These are phyloP conservation scores for Pyrocoelia pectoralis DNA, from an alignment of 2,888 invertebrate genomes.

Conservation along the genomic window DNA sequence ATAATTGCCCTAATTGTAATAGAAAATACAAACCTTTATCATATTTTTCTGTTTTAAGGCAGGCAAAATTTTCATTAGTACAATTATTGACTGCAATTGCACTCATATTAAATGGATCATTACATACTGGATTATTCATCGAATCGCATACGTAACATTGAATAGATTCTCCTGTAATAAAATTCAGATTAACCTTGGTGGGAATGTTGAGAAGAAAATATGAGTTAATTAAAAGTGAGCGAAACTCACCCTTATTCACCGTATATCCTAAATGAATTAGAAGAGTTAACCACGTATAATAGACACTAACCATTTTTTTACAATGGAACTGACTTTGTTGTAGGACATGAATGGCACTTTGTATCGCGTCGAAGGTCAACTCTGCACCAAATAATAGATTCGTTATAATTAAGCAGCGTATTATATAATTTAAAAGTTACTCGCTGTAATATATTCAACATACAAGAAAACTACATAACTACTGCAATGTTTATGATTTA, in stretches of 20 bases:
- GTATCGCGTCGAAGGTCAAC: constrained; percentile 29
- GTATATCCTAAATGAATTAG: neutral
- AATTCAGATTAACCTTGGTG: neutral
- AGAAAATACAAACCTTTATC: constrained; percentile 18
- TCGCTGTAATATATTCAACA: constrained; percentile 9
- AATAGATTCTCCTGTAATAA: constrained; percentile 11
- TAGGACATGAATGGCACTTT: constrained; percentile 18
- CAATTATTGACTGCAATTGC: constrained; percentile 10
- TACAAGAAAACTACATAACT: constrained; percentile 1
- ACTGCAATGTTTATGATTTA: neutral
- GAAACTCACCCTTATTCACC: constrained; percentile 5
- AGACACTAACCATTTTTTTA: constrained; percentile 20
- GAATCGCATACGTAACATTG: constrained; percentile 25
- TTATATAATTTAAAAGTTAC: constrained; percentile 29
- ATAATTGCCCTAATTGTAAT: neutral
- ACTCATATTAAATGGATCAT: constrained; percentile 22
- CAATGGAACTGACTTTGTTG: constrained; percentile 12
- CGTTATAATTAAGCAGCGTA: constrained; percentile 26
- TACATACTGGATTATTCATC: constrained; percentile 13
- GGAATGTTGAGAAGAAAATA: neutral
- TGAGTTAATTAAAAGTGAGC: neutral
- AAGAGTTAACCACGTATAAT: neutral
- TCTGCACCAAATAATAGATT: constrained; percentile 30
- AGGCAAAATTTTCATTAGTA: constrained; percentile 27
- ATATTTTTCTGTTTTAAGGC: constrained; percentile 20